Base-by-base conservation (phyloP, 2,797 vertebrate species). In the Anomalospiza imberbis region DNA sequence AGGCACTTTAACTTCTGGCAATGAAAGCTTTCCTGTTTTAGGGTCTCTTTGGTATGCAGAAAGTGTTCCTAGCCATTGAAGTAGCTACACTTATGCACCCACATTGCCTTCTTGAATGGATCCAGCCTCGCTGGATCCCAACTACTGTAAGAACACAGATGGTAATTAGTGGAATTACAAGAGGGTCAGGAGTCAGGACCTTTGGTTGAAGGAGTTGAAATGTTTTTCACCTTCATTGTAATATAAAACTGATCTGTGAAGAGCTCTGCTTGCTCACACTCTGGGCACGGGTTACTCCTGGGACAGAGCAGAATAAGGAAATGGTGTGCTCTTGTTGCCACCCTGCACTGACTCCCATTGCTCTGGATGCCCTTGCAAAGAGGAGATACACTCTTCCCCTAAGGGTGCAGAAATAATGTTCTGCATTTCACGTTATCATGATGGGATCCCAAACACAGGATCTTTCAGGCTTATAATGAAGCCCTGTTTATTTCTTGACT, bases 1-100 rank as follows among this genome's bases (percentile, higher is more conserved):
- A 95, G 94, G 83, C 92, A 94, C 85, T 97, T 97, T 96, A 96
- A 89, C 51, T 96, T 82, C 75, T 96, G 65, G 42, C 57, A 96
- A 91, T 87, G 85, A 94, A 91, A 79, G 73, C 89, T 85, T 85
- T 90, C 90, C 91, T 77, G 66, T 58, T 57, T 83, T 75, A 87
- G 54, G 57, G 76, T 85, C 63, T 72, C 70, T 96, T 89, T 84
- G 45, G 66, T 85, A 94, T 73, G 81, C 55, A 74, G 84, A 78
- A 92, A 95, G 21, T 36, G 28, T 38, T 70, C 21, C 13, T 71
- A n/a, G 66, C 20, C 54, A n/a, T 18, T 92, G 80, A 45, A 88
- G 60, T 93, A 92, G 93, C 86, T 89, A 45, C 20, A 20, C 15
- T 53, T 42, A 10, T 2, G 17, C 13, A 60, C 21, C 28, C 24